phyloP scores from a whole-genome alignment of 2,888 invertebrate species.

The Epiperipatus broadwayi region DNA sequence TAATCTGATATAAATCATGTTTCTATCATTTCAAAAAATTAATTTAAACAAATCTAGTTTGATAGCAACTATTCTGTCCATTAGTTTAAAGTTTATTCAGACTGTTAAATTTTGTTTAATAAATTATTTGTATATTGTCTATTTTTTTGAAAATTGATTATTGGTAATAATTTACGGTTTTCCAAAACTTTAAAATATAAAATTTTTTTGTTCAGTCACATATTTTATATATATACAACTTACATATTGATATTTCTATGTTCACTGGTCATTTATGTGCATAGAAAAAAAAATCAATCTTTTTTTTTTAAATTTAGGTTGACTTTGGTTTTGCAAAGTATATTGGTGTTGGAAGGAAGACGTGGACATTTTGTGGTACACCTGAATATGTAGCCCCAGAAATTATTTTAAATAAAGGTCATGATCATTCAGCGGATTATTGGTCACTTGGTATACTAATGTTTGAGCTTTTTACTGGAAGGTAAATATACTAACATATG shows the following conservation, averaged over 20 bases:
- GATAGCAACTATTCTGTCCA: no score
- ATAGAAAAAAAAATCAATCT: no score
- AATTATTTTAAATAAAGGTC: conserved; percentile 67
- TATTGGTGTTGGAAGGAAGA: conserved; percentile 54
- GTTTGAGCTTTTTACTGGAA: conserved; percentile 65
- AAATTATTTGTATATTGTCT: neutral
- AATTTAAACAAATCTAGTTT: no score
- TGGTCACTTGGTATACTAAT: conserved; percentile 81
- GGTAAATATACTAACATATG: conserved; percentile 36
- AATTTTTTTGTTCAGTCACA: no score
- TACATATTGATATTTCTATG: no score
- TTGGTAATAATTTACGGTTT: neutral
- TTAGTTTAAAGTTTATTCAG: no score
- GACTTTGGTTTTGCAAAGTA: conserved; percentile 88
- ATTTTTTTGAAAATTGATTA: neutral
- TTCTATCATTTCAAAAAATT: no score
- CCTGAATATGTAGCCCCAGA: conserved; percentile 50
- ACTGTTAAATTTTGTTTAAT: no score
- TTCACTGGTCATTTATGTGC: no score
- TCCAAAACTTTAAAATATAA: neutral
- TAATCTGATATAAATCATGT: no score
- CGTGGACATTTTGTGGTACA: conserved; percentile 88
- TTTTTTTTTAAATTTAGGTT: conserved; percentile 20
- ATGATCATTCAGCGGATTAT: conserved; percentile 70
- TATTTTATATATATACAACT: no score